Percentiles rank a stretch among this genome's conserved stretches.
These are phyloP conservation scores for Cancer borealis DNA, from an alignment of 2,888 invertebrate species.

Conservation along the genomic window DNA sequence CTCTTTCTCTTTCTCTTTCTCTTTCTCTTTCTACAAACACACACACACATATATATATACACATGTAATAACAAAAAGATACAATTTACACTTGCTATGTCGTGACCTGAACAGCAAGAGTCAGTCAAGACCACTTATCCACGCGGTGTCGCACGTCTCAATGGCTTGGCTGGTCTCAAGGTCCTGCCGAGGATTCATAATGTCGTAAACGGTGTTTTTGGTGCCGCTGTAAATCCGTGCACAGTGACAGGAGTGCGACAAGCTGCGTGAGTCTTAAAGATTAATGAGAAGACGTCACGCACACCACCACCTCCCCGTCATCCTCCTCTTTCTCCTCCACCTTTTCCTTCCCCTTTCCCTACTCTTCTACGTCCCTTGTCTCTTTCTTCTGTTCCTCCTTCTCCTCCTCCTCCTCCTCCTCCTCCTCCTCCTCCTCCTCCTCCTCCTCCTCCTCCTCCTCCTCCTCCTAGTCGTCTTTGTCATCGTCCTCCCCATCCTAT, in stretches of 20 bases:
- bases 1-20: constrained; percentile 13
- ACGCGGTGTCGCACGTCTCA: neutral
- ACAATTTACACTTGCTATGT: neutral
- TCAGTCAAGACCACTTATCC: constrained; percentile 1
- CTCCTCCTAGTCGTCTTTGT: too few relatives aligned
- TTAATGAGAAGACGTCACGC: neutral
- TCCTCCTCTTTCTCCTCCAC: neutral
- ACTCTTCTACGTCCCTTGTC: neutral
- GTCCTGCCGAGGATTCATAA: neutral
- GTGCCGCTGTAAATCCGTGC: constrained; percentile 3
- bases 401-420: neutral
- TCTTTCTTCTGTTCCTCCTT: neutral
- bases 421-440: neutral
- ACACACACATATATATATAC: neutral
- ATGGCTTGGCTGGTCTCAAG: neutral
- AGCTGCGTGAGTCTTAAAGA: constrained; percentile 38
- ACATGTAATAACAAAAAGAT: neutral
- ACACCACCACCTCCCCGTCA: neutral
- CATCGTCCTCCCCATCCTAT: too few relatives aligned
- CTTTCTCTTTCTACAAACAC: neutral
- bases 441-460: neutral
- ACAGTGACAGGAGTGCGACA: constrained; percentile 47
- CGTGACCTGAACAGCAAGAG: neutral
- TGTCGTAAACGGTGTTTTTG: constrained; percentile 49
- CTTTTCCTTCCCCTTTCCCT: neutral